Conservation (phyloP, 2,797 vertebrate species). For the Orestias chungarensis region DNA sequence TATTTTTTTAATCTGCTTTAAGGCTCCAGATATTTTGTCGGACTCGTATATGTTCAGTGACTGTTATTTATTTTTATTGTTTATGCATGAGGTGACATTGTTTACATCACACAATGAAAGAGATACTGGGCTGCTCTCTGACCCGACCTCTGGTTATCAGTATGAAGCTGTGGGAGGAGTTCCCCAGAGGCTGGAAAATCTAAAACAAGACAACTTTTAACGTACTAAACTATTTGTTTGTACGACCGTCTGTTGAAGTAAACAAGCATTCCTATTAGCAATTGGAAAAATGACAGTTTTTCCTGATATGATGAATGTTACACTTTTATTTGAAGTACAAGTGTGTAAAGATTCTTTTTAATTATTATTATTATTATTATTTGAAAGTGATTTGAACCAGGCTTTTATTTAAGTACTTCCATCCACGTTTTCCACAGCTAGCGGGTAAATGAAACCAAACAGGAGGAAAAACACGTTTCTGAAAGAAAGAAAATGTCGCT, state of each 20-base stretch:
- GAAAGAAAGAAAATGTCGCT: conserved; percentile 17
- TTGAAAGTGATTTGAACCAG: conserved; percentile 4
- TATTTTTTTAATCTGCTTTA: conserved; percentile 31
- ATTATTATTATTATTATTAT: neutral
- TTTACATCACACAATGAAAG: conserved; percentile 69
- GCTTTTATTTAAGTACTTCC: neutral
- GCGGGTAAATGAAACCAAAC: neutral
- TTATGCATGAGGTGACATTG: conserved; percentile 72
- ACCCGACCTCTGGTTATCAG: neutral
- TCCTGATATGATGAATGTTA: no score
- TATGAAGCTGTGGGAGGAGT: conserved; percentile 8
- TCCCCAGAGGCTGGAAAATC: no score
- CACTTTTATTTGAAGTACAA: conserved; percentile 33
- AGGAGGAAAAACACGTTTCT: conserved; percentile 5
- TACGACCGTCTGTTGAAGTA: neutral
- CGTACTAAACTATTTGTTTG: neutral
- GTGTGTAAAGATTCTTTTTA: neutral
- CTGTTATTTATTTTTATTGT: conserved; percentile 69
- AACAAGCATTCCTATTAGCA: no score
- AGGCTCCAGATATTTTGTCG: conserved; percentile 27
- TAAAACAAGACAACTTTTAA: neutral
- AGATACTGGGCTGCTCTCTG: conserved; percentile 45
- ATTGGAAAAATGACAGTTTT: no score
- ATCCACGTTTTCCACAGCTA: neutral
- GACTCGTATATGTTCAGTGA: conserved; percentile 24